Evolutionary conservation across 2,797 vertebrate species (phyloP), one percentile per base, ranked within the genome.

Genomic region (Dendrocincla fuliginosa): DNA sequence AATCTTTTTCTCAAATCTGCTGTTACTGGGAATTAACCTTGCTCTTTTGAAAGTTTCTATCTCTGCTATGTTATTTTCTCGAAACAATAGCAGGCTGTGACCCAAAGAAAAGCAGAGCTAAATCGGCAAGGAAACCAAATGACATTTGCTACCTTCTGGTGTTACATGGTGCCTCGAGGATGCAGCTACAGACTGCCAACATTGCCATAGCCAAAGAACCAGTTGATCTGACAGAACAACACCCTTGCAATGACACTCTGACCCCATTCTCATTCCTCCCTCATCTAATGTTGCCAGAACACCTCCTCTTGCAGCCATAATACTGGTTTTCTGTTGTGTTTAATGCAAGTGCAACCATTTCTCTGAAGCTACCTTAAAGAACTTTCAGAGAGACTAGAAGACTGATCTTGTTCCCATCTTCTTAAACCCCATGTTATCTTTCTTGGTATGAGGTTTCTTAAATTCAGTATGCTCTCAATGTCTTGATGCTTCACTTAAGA

Each of bases 161-260:
- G 33, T 41, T 25, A 13, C 11, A 3, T 0, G 0, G 41, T n/a
- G 44, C 64, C 52, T 70, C 0, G 0, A 83, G 46, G 53, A 65
- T 41, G 50, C 33, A 61, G 52, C 44, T 32, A 7, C 0, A 20
- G 30, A 11, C 16, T 24, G 47, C 22, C 57, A 20, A 24, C 20
- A 28, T 0, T 5, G 2, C 44, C 50, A 49, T 0, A 52, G 86
- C 44, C 71, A 41, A 59, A 65, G 35, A 57, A 49, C 16, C 39
- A n/a, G 9, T 14, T 77, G 60, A 41, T 33, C 13, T 0, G 4
- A 61, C 25, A 69, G 39, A 69, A 59, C 28, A 65, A 1, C 11
- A 39, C 19, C 18, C 14, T 4, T 67, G 28, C 49, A 63, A 30
- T 1, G 2, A 47, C 20, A 49, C 59, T 55, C 53, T 0, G 0